Evolutionary conservation across 1,140 invertebrate species (phyloP).

Genomic region (Epicauta chinensis): DNA sequence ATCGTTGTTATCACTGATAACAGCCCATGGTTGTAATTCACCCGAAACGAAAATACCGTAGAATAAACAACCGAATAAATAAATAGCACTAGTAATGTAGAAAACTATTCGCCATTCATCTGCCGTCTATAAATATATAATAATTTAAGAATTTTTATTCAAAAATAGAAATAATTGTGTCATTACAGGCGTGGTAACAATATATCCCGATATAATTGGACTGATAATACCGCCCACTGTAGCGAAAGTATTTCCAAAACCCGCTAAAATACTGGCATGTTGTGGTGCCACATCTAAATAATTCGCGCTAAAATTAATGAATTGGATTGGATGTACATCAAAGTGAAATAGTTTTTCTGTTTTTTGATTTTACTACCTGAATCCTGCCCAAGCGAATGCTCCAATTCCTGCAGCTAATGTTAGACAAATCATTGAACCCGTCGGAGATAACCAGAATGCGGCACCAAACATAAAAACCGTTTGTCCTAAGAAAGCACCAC

Average conservation of each 20-base stretch:
- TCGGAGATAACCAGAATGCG: slow-evolving; percentile 58
- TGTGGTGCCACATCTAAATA: slow-evolving; percentile 81
- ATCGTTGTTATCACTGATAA: not conserved
- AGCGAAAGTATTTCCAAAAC: slow-evolving; percentile 80
- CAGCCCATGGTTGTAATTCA: slow-evolving; percentile 72
- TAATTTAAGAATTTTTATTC: too few species aligned
- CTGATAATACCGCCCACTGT: slow-evolving; percentile 83
- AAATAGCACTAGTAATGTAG: slow-evolving; percentile 71
- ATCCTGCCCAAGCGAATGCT: slow-evolving; percentile 84
- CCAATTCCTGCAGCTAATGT: slow-evolving; percentile 81
- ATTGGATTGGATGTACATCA: slow-evolving; percentile 1
- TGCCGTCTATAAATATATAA: slow-evolving; percentile 59
- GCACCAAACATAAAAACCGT: slow-evolving; percentile 78
- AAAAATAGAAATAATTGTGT: too few species aligned
- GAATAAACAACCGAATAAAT: slow-evolving; percentile 68
- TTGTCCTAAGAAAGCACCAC: slow-evolving; percentile 71
- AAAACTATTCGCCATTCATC: slow-evolving; percentile 79
- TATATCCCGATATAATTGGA: slow-evolving; percentile 69
- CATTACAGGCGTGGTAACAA: slow-evolving; percentile 65
- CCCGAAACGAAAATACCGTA: slow-evolving; percentile 77
- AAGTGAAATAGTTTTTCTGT: not conserved
- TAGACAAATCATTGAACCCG: slow-evolving; percentile 65
- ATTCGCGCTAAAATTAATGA: slow-evolving; percentile 62
- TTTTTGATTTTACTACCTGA: slow-evolving; percentile 52
- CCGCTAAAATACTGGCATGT: slow-evolving; percentile 76